These are phyloP conservation scores for Adela reaumurella DNA, from an alignment of 2,888 invertebrate genomes.

Conservation along the genomic window DNA sequence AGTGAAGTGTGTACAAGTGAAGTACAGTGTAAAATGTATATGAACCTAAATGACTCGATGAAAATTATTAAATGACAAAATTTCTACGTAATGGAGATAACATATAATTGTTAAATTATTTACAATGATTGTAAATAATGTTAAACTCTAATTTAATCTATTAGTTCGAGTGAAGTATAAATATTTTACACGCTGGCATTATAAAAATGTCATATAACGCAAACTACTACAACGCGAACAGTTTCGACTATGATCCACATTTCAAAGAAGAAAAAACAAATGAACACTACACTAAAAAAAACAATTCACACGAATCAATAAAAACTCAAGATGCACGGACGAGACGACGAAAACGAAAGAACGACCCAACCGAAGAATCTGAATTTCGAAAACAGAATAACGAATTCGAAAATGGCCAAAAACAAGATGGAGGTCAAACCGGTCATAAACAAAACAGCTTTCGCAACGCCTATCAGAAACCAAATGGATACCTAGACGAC, in stretches of 20 bases:
- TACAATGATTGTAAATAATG: background rate
- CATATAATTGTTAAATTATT: background rate
- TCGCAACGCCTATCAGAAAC: background rate
- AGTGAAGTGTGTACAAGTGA: no score
- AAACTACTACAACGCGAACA: slow-evolving; percentile 19
- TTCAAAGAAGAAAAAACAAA: slow-evolving; percentile 3
- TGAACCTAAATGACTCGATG: no score
- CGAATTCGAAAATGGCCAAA: slow-evolving; percentile 14
- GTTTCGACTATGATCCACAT: background rate
- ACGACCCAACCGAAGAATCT: slow-evolving; percentile 13
- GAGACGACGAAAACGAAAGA: background rate
- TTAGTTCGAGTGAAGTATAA: no score
- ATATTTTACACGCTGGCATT: no score
- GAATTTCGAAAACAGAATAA: slow-evolving; percentile 23
- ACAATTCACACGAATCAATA: no score
- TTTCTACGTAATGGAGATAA: background rate
- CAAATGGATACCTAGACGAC: slow-evolving; percentile 1
- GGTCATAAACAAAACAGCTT: no score
- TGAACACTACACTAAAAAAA: no score
- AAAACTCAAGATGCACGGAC: background rate
- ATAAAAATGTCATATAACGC: slow-evolving; percentile 33
- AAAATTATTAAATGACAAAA: no score
- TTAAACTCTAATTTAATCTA: background rate
- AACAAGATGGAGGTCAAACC: background rate
- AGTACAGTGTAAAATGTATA: no score